Conservation (phyloP, 2,797 vertebrate species). For the Pseudocheirus occidentalis region DNA sequence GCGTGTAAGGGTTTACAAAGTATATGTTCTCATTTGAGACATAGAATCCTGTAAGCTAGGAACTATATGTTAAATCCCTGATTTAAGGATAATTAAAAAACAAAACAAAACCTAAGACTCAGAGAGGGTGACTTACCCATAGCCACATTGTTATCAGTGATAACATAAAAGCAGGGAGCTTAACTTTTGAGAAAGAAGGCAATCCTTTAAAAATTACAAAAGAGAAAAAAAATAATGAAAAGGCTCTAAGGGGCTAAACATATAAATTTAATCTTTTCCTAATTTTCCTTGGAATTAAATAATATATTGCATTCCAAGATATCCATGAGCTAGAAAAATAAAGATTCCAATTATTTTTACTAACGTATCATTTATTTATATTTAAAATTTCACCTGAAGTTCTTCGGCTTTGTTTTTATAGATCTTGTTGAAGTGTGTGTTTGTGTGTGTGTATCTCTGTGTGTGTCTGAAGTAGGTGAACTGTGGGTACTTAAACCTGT, state of each 20-base stretch:
- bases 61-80: background rate
- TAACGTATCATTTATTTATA: constrained; percentile 18
- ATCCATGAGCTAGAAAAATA: background rate
- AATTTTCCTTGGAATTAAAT: background rate
- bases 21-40: background rate
- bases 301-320: background rate
- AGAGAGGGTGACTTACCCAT: background rate
- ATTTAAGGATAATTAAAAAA: background rate
- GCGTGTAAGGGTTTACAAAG: background rate
- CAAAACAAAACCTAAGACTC: background rate
- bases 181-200: background rate
- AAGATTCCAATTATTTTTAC: background rate
- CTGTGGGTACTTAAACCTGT: constrained; percentile 57
- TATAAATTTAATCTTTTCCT: constrained; percentile 2
- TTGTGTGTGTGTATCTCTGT: background rate
- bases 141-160: background rate
- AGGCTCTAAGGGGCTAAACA: background rate
- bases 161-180: background rate
- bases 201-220: background rate
- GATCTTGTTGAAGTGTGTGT: constrained; percentile 4
- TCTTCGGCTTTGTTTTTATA: constrained; percentile 38
- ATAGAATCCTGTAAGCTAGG: background rate
- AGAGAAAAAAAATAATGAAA: background rate
- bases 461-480: constrained; percentile 2
- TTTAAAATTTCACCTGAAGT: constrained; percentile 45